A percentile compares a stretch with the other conserved stretches of the same genome.
Conservation (phyloP, 1,140 invertebrate species). For the Drosophila sucinea region DNA sequence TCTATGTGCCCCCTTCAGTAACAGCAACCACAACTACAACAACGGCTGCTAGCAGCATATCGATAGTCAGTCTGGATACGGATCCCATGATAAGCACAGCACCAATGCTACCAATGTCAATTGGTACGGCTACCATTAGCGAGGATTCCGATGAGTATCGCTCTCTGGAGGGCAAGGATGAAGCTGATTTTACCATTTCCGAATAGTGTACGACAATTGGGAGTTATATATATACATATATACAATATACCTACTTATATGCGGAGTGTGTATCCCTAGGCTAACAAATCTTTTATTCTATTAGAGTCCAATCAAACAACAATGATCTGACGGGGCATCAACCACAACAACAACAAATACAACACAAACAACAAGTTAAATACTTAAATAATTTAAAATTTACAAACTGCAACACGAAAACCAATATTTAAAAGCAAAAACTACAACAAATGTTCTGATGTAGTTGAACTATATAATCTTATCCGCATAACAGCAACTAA, state of each 20-base stretch:
- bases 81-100: conserved; percentile 38
- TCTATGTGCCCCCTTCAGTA: conserved; percentile 42
- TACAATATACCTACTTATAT: conserved; percentile 19
- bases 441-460: conserved; percentile 58
- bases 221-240: conserved; percentile 32
- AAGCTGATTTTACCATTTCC: conserved; percentile 72
- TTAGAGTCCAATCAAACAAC: conserved; percentile 40
- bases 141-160: conserved; percentile 83
- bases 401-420: conserved; percentile 46
- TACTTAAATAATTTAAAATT: conserved; percentile 75
- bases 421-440: conserved; percentile 29
- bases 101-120: conserved; percentile 45
- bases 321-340: conserved; percentile 31
- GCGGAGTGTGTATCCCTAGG: conserved; percentile 50
- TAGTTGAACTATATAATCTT: conserved; percentile 64
- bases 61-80: conserved; percentile 37
- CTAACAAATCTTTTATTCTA: conserved; percentile 63
- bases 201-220: conserved; percentile 63
- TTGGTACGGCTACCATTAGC: conserved; percentile 59
- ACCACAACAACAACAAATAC: conserved; percentile 39
- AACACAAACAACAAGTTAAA: conserved; percentile 45
- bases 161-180: conserved; percentile 79
- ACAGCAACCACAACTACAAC: conserved; percentile 17
- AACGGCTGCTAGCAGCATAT: conserved; percentile 29
- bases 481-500: conserved; percentile 8